phyloP scores from a whole-genome alignment of 1,140 invertebrate genomes.

The Drosophila cardini region DNA sequence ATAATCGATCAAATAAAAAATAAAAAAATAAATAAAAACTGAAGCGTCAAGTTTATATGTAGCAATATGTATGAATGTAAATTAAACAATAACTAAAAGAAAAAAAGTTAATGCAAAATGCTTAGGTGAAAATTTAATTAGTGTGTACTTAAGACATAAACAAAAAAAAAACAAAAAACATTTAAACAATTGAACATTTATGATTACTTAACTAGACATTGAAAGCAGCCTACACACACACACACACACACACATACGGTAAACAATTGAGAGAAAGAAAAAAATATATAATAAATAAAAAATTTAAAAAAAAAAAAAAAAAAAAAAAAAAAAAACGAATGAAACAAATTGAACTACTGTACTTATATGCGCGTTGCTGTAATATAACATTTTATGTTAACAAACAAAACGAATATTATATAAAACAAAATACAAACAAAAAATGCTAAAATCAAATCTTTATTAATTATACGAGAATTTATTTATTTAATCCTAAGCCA shows the following conservation, averaged over 20 bases:
- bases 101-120: slow-evolving; percentile 72
- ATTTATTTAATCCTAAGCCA: slow-evolving; percentile 46
- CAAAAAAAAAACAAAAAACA: slow-evolving; percentile 42
- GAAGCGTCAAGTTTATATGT: slow-evolving; percentile 76
- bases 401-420: slow-evolving; percentile 57
- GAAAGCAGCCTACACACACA: slow-evolving; percentile 52
- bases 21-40: slow-evolving; percentile 37
- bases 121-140: slow-evolving; percentile 83
- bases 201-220: slow-evolving; percentile 75
- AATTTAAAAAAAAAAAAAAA: slow-evolving; percentile 41
- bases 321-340: slow-evolving; percentile 32
- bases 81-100: slow-evolving; percentile 61
- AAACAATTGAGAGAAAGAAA: slow-evolving; percentile 31
- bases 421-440: slow-evolving; percentile 28
- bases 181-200: slow-evolving; percentile 75
- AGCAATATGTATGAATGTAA: slow-evolving; percentile 81
- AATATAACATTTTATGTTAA: slow-evolving; percentile 78
- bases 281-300: slow-evolving; percentile 44
- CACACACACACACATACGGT: slow-evolving; percentile 42
- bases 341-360: slow-evolving; percentile 72
- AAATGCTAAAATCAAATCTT: slow-evolving; percentile 45
- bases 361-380: slow-evolving; percentile 82
- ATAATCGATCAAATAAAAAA: slow-evolving; percentile 25
- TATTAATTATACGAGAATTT: slow-evolving; percentile 37
- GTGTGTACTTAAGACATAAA: slow-evolving; percentile 75